These are phyloP conservation scores for Drosophila histrio DNA, from an alignment of 2,888 invertebrate genomes.

Conservation along the genomic window DNA sequence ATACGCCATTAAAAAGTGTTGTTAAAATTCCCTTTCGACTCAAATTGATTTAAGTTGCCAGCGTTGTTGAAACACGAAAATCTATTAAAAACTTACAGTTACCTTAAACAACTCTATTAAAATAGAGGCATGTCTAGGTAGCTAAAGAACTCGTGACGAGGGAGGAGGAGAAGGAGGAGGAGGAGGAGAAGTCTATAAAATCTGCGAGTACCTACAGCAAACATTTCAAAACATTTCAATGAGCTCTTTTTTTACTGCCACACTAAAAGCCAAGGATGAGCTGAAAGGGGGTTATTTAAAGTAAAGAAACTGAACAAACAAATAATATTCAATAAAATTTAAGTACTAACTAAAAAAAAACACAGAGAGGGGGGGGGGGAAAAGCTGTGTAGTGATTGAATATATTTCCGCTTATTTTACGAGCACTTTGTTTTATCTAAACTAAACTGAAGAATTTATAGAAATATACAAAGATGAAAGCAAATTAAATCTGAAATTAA, in stretches of 20 bases:
- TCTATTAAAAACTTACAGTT: slow-evolving; percentile 66
- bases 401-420: slow-evolving; percentile 7
- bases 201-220: slow-evolving; percentile 31
- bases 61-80: slow-evolving; percentile 62
- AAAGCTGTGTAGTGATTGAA: slow-evolving; percentile 4
- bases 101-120: slow-evolving; percentile 73
- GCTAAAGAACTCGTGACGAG: not conserved
- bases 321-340: slow-evolving; percentile 53
- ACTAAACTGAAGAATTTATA: not conserved
- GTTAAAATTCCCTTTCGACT: slow-evolving; percentile 43
- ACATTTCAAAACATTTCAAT: slow-evolving; percentile 63
- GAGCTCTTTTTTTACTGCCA: slow-evolving; percentile 39
- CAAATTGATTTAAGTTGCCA: slow-evolving; percentile 72
- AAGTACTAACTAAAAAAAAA: slow-evolving; percentile 29
- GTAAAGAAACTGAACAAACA: slow-evolving; percentile 48
- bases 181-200: not conserved
- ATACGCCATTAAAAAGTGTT: slow-evolving; percentile 66
- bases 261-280: slow-evolving; percentile 37
- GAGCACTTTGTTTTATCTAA: slow-evolving; percentile 5
- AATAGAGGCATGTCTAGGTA: slow-evolving; percentile 13
- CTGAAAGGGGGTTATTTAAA: slow-evolving; percentile 38
- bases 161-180: too few relatives aligned
- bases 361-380: not conserved
- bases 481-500: not conserved
- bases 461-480: not conserved